Conservation (phyloP, 1,140 invertebrate genomes). For the Eumaeus atala region DNA sequence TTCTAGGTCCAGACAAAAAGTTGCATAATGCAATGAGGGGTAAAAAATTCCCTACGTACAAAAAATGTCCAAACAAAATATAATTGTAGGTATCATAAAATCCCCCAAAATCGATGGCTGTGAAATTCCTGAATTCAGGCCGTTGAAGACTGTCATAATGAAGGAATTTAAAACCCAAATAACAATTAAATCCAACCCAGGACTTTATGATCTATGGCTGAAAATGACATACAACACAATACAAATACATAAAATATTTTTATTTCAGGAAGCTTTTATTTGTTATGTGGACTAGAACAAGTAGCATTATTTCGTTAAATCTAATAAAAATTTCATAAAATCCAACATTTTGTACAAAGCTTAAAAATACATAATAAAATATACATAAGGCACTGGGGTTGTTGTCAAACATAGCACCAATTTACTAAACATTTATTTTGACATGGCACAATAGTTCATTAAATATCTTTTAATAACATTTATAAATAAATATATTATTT, state of each 20-base stretch:
- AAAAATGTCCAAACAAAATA: too few relatives aligned
- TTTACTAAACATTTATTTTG: slow-evolving; percentile 4
- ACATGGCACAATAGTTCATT: slow-evolving; percentile 11
- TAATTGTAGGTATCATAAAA: too few relatives aligned
- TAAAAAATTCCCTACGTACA: too few relatives aligned
- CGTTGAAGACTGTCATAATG: too few relatives aligned
- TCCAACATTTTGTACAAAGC: slow-evolving; percentile 48
- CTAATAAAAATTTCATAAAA: slow-evolving; percentile 43
- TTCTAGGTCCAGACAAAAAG: too few relatives aligned
- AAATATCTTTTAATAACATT: slow-evolving; percentile 11
- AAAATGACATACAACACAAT: too few relatives aligned
- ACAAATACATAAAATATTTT: slow-evolving; percentile 23
- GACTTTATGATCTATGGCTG: too few relatives aligned
- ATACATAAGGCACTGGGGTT: slow-evolving; percentile 45
- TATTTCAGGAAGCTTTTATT: slow-evolving; percentile 53
- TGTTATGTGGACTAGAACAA: slow-evolving; percentile 60
- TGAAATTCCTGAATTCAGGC: too few relatives aligned
- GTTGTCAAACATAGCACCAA: slow-evolving; percentile 32
- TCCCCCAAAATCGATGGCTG: too few relatives aligned
- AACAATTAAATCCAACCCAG: too few relatives aligned
- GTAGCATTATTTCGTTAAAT: slow-evolving; percentile 47
- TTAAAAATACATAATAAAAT: slow-evolving; percentile 40
- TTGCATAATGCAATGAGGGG: too few relatives aligned
- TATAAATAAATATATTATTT: slow-evolving; percentile 5
- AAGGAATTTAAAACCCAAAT: too few relatives aligned